Evolutionary conservation across 2,113 vertebrate genomes (phyloP), one percentile per base, ranked within the genome.

Genomic region (Pardalotus punctatus): DNA sequence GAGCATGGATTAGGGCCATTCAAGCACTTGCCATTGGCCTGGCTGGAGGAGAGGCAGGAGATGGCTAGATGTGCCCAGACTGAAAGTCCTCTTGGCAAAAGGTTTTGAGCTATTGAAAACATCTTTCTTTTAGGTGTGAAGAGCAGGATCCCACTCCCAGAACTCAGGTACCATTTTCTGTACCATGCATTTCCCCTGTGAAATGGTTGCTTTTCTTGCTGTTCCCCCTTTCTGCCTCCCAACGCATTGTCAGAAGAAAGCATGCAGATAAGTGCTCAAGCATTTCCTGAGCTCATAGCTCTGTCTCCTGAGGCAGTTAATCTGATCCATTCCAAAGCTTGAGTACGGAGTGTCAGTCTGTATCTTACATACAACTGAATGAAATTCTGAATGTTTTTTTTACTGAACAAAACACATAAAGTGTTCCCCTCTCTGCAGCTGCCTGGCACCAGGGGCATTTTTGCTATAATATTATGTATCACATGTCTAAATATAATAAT

Each of bases 281-380:
- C 81, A 82, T 88, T 96, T 96, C 91, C 93, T 95, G 91, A 88
- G 45, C 62, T 93, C 12, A 1, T 80, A 93, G 69, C 54, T 77
- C 57, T 79, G 48, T n/a, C 70, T 91, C 84, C 84, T 76, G 56
- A 92, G 79, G 50, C 58, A 33, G 28, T 62, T 66, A 76, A 89
- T 89, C 57, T 82, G 70, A 94, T 80, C 81, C 70, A 85, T 88
- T 80, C 0, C 0, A 81, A 87, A 67, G 20, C 48, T 29, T 71
- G 61, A 90, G 31, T 45, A 86, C 72, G 57, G 25, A 71, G 48
- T 87, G 89, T 85, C 86, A 89, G 1, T 48, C 77, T 69, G 36
- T 53, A 58, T 76, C 72, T 77, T 62, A 24, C 11, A 45, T 14
- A 50, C 20, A 21, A 17, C 16, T 15, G 14, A 53, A 20, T 19